Evolutionary conservation across 2,797 vertebrate genomes (phyloP).

Genomic region (Chiloscyllium punctatum): DNA sequence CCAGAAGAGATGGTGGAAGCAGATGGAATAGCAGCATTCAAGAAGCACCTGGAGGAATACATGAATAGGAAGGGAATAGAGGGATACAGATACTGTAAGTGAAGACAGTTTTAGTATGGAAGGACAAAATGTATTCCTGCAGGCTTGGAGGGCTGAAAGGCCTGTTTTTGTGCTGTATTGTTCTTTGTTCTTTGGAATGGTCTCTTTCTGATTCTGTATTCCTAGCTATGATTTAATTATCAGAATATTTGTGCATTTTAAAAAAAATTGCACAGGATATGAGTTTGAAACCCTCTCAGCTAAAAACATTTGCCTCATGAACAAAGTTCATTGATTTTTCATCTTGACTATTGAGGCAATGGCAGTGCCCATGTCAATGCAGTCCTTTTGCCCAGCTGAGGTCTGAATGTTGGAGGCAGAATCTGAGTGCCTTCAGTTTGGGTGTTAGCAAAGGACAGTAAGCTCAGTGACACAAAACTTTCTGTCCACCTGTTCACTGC

Average conservation of each 20-base stretch:
- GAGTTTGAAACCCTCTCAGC: background rate
- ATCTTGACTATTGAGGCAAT: no score
- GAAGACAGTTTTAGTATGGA: no score
- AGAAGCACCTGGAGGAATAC: no score
- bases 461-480: background rate
- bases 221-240: background rate
- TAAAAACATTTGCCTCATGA: background rate
- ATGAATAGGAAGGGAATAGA: no score
- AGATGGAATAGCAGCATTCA: no score
- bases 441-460: background rate
- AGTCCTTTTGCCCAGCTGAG: background rate
- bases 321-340: background rate
- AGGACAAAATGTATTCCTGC: no score
- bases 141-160: no score
- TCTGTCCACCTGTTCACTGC: no score
- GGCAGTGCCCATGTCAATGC: background rate
- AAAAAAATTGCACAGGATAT: no score
- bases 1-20: no score
- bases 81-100: no score
- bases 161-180: no score
- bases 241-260: background rate
- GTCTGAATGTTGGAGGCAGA: background rate
- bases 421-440: background rate
- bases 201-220: background rate
- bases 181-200: background rate